Evolutionary conservation across 2,797 vertebrate genomes (phyloP).

Genomic region (Arrhamphus sclerolepis): DNA sequence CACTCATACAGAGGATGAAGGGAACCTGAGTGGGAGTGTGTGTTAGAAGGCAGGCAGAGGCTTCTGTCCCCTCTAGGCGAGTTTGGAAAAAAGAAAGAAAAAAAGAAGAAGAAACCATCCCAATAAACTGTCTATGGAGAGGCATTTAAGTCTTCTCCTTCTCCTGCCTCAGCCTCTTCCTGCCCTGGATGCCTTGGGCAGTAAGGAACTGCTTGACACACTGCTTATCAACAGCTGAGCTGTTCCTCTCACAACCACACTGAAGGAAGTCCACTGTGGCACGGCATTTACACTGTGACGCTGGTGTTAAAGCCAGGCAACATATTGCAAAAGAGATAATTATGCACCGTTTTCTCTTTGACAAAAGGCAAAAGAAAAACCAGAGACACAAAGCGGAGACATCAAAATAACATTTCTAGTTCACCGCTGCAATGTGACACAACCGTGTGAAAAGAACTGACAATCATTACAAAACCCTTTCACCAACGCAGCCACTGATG

Average conservation of each 20-base stretch:
- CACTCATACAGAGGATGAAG: constrained; percentile 37
- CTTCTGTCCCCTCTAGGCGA: constrained; percentile 56
- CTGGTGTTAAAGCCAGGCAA: constrained; percentile 26
- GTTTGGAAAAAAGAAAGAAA: constrained; percentile 24
- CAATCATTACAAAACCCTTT: constrained; percentile 38
- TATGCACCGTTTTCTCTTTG: constrained; percentile 29
- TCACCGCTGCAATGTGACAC: constrained; percentile 3
- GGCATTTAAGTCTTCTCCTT: constrained; percentile 41
- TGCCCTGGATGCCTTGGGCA: constrained; percentile 49
- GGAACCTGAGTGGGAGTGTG: constrained; percentile 61
- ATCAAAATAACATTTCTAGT: constrained; percentile 52
- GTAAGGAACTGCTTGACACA: constrained; percentile 61
- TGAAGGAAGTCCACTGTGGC: constrained; percentile 23
- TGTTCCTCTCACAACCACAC: constrained; percentile 2
- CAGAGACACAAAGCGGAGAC: constrained; percentile 36
- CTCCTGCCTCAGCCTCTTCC: constrained; percentile 39
- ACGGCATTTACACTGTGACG: constrained; percentile 7
- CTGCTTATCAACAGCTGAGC: constrained; percentile 60
- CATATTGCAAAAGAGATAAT: constrained; percentile 50
- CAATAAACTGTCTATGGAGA: constrained; percentile 51
- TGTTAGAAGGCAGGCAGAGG: constrained; percentile 61
- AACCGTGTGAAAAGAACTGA: constrained; percentile 21
- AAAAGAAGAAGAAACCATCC: constrained; percentile 10
- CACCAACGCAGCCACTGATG: constrained; percentile 35
- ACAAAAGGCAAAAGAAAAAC: constrained; percentile 29